A percentile compares a stretch with the other conserved stretches of the same genome.
Conservation (phyloP, 1,140 invertebrate genomes). For the Chironomus striatipennis region DNA sequence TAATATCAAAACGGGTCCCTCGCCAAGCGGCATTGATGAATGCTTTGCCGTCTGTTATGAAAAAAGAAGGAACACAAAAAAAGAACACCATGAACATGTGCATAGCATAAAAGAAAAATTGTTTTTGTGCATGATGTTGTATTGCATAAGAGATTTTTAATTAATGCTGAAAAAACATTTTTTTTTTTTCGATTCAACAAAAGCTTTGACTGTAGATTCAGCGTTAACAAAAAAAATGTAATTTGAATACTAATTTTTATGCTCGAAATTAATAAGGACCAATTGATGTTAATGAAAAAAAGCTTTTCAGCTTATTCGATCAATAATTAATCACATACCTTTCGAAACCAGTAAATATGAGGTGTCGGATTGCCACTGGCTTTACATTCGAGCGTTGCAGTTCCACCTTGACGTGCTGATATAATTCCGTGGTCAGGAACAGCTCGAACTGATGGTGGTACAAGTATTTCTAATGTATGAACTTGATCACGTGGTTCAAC, state of each 20-base stretch:
- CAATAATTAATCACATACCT: slow-evolving; percentile 35
- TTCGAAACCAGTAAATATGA: slow-evolving; percentile 48
- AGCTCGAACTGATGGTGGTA: slow-evolving; percentile 45
- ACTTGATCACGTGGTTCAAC: slow-evolving; percentile 45
- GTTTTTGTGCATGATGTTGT: slow-evolving; percentile 31
- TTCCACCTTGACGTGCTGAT: slow-evolving; percentile 46
- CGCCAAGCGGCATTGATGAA: slow-evolving; percentile 32
- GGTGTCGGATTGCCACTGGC: slow-evolving; percentile 52
- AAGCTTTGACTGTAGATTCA: neutral
- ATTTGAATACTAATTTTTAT: neutral
- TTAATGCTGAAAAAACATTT: neutral
- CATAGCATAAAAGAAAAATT: neutral
- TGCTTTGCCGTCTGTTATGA: neutral
- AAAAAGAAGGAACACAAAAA: too few relatives aligned
- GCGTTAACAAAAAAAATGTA: neutral
- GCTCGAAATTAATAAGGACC: too few relatives aligned
- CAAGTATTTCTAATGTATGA: slow-evolving; percentile 52
- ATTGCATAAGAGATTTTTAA: slow-evolving; percentile 29
- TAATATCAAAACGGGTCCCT: slow-evolving; percentile 48
- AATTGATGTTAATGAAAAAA: slow-evolving; percentile 21
- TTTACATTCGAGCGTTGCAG: slow-evolving; percentile 49
- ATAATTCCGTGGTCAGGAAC: slow-evolving; percentile 45
- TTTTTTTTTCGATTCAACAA: neutral
- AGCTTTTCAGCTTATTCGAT: slow-evolving; percentile 27
- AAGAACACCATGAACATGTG: neutral